phyloP scores from a whole-genome alignment of 2,113 vertebrate genomes.

The Sprattus sprattus region DNA sequence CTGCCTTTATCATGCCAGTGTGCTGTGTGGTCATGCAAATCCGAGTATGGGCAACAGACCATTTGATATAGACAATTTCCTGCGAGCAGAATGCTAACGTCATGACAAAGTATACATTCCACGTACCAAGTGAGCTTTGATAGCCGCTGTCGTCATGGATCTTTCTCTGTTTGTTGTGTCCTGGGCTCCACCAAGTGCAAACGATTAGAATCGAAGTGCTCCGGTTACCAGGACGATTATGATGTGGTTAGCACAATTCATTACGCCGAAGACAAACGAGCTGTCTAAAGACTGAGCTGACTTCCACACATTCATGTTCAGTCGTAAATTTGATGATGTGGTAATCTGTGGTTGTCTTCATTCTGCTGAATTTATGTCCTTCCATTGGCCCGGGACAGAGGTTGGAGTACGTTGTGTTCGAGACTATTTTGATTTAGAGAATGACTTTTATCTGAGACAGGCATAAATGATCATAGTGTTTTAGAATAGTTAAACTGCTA shows the following conservation, averaged over 20 bases:
- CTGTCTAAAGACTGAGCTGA: neutral
- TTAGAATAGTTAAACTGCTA: neutral
- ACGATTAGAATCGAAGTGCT: conserved; percentile 16
- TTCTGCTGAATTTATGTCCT: neutral
- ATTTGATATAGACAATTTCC: no score
- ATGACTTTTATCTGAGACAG: neutral
- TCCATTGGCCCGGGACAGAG: neutral
- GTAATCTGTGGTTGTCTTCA: conserved; percentile 6
- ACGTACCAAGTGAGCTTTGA: neutral
- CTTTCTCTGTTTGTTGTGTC: neutral
- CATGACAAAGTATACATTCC: no score
- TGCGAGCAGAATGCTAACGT: no score
- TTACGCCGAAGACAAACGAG: conserved; percentile 13
- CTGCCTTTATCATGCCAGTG: no score
- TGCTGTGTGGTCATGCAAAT: no score
- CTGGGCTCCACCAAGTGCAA: neutral
- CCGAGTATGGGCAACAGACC: no score
- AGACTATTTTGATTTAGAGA: conserved; percentile 18
- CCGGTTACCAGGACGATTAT: conserved; percentile 34
- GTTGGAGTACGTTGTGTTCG: neutral
- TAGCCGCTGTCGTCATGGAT: neutral
- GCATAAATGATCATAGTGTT: neutral
- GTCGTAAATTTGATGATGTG: conserved; percentile 7
- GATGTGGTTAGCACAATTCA: conserved; percentile 39
- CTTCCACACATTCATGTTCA: conserved; percentile 17